Percentiles rank a stretch among this genome's conserved stretches.
Evolutionary conservation across 2,888 invertebrate species (phyloP).

Genomic region (Lypha dubia): DNA sequence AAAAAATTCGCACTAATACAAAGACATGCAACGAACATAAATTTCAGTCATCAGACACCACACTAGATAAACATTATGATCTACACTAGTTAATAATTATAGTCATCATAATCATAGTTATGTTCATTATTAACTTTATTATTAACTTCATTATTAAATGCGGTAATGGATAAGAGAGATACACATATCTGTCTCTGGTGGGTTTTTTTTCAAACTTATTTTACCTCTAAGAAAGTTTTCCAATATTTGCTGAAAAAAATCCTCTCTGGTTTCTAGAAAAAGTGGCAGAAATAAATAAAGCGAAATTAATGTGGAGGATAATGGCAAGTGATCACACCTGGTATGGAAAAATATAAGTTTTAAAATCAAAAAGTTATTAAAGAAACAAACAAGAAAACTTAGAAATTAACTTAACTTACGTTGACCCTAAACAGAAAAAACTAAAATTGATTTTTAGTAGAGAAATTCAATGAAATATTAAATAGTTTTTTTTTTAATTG

Average conservation of each 20-base stretch:
- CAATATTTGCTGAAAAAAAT: neutral
- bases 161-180: neutral
- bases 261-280: neutral
- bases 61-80: neutral
- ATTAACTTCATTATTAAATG: neutral
- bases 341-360: neutral
- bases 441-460: no score
- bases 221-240: no score
- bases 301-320: neutral
- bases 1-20: neutral
- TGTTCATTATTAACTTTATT: neutral
- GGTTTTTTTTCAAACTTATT: no score
- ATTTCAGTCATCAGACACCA: neutral
- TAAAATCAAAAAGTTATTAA: neutral
- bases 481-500: no score
- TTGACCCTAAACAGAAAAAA: no score
- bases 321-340: neutral
- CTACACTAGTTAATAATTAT: neutral
- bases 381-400: no score
- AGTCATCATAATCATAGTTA: slow-evolving; percentile 15
- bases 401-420: no score
- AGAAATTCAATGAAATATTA: no score
- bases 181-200: slow-evolving; percentile 14
- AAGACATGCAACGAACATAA: neutral
- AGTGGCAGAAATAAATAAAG: neutral